These are phyloP conservation scores for Ginglymostoma cirratum DNA, from an alignment of 2,113 vertebrate genomes.

Conservation along the genomic window DNA sequence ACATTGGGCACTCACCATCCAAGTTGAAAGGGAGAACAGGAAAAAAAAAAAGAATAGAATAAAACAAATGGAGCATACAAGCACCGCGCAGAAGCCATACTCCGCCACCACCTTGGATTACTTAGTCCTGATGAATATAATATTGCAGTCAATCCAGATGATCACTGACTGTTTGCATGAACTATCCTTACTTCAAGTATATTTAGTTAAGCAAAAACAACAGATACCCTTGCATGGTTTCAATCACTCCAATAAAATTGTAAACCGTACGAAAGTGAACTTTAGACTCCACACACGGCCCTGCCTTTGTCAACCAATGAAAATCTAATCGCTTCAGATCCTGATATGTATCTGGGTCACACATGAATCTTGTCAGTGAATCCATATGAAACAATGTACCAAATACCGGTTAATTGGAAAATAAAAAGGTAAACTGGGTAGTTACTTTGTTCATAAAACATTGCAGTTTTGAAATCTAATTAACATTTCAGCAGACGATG, in stretches of 20 bases:
- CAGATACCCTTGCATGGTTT: not conserved
- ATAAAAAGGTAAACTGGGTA: not conserved
- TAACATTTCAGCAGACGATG: not conserved
- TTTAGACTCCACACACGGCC: not conserved
- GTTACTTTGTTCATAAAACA: not conserved
- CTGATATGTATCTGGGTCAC: not conserved
- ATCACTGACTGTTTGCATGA: not conserved
- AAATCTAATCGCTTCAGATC: not conserved
- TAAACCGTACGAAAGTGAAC: not conserved
- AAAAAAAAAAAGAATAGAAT: too few species aligned
- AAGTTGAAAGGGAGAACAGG: too few species aligned
- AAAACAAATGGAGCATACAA: too few species aligned
- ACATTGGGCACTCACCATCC: too few species aligned
- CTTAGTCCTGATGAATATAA: not conserved
- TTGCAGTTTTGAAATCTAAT: not conserved
- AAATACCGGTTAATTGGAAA: not conserved
- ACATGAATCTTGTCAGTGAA: not conserved
- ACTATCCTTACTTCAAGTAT: not conserved
- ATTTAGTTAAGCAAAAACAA: not conserved
- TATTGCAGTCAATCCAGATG: not conserved
- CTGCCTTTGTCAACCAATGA: not conserved
- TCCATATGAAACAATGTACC: not conserved
- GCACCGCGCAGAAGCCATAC: too few species aligned
- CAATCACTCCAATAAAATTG: too few species aligned
- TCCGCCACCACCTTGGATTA: too few species aligned